Base-by-base conservation (phyloP, 2,888 invertebrate genomes). In the Trimorus sp. region DNA sequence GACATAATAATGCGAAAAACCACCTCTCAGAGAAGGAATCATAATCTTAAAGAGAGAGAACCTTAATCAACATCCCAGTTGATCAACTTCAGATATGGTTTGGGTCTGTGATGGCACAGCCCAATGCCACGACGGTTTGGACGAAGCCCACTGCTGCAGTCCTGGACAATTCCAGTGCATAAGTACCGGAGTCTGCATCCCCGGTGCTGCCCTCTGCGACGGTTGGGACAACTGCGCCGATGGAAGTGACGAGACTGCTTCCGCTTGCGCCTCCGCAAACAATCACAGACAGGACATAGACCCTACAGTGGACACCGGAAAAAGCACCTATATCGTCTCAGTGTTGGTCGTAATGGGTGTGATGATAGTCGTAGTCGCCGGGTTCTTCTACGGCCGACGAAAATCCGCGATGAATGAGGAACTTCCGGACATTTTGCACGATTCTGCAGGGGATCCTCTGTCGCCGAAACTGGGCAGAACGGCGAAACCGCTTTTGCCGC, bases 101-200 rank as follows among this genome's bases (percentile, higher is more conserved):
- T 92, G 92, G 86, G 94, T 94, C 0, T 95, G 95, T 86, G 95
- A 95, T 87, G 94, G 94, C 12, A 93, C 93, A 6, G 91, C 93
- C 0, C 94, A 96, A 77, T 96, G 96, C 88, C 92, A 93, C 6
- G 95, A 96, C 88, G 94, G 94, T 0, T 93, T 94, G 16, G 96
- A 96, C 86, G 96, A 96, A 88, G 93, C 93, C 4, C 93, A 94
- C 71, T 95, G 95, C 86, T 97, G 97, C 88, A 93, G 93, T 62
- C 90, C 92, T 0, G 92, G 93, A 0, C 92, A 93, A 86, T 96
- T 96, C 89, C 94, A 94, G 69, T 96, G 96, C 89, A 95, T 94
- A n/a, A 94, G 94, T 73, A 95, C 94, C 53, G 94, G 95, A 14
- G 94, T 95, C 0, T 97, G 97, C 86, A 94, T 97, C 16, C 93